phyloP scores from a whole-genome alignment of 1,140 invertebrate genomes.

The Drosophila repleta region DNA sequence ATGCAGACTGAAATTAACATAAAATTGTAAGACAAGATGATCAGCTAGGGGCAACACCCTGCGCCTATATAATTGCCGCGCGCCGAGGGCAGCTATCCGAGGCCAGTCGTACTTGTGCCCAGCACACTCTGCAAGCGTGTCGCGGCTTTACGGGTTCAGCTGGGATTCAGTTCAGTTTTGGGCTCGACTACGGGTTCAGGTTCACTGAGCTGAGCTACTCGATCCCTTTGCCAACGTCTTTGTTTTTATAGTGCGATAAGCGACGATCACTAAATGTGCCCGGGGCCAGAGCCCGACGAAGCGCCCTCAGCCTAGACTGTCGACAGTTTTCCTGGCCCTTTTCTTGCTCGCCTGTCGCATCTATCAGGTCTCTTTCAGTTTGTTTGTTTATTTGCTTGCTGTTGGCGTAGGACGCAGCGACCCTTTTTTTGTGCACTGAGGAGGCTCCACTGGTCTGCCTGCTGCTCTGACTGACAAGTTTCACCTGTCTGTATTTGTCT shows the following conservation, averaged over 20 bases:
- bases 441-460: constrained; percentile 25
- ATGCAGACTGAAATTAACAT: constrained; percentile 68
- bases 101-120: constrained; percentile 62
- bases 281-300: neutral
- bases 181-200: too few species aligned
- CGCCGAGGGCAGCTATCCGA: constrained; percentile 1
- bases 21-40: constrained; percentile 57
- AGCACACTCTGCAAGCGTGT: constrained; percentile 81
- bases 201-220: constrained; percentile 65
- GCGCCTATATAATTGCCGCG: constrained; percentile 40
- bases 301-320: constrained; percentile 9
- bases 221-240: constrained; percentile 70
- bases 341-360: constrained; percentile 36
- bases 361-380: constrained; percentile 25
- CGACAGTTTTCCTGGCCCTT: constrained; percentile 44
- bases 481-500: constrained; percentile 81
- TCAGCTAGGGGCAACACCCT: constrained; percentile 48
- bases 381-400: constrained; percentile 62
- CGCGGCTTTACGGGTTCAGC: constrained; percentile 1
- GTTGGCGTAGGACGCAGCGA: constrained; percentile 70
- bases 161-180: too few species aligned
- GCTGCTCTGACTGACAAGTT: constrained; percentile 72
- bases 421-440: constrained; percentile 56
- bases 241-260: constrained; percentile 77
- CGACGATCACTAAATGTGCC: constrained; percentile 30